Evolutionary conservation across 2,888 invertebrate genomes (phyloP).

Genomic region (Unio pictorum): DNA sequence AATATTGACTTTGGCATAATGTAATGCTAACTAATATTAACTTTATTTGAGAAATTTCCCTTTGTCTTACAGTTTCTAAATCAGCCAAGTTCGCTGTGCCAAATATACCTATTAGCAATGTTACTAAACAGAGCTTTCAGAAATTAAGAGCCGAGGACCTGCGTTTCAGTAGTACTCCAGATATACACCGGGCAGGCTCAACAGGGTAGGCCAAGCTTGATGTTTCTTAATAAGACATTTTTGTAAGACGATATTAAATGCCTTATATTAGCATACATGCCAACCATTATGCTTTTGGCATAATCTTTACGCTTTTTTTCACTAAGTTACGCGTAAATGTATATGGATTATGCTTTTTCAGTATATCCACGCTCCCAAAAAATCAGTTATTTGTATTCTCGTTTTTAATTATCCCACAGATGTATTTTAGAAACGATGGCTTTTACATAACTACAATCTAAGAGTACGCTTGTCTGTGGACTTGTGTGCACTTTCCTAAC

Average conservation of each 20-base stretch:
- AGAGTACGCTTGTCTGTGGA: too few relatives aligned
- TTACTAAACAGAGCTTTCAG: conserved; percentile 67
- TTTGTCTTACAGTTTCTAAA: neutral
- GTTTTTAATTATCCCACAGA: too few relatives aligned
- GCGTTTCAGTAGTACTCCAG: conserved; percentile 24
- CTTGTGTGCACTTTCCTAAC: too few relatives aligned
- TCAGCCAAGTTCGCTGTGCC: conserved; percentile 15
- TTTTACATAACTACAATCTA: too few relatives aligned
- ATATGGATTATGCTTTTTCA: too few relatives aligned
- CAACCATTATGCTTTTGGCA: too few relatives aligned
- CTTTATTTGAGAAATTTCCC: neutral
- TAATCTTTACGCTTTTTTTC: too few relatives aligned
- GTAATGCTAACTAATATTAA: neutral
- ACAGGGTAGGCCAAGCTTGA: conserved; percentile 12
- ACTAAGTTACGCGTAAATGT: too few relatives aligned
- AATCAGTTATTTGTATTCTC: too few relatives aligned
- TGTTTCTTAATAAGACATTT: conserved; percentile 8
- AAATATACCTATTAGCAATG: conserved; percentile 57
- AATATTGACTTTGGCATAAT: too few relatives aligned
- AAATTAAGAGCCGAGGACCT: conserved; percentile 38
- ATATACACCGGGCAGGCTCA: conserved; percentile 27
- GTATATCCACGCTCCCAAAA: too few relatives aligned
- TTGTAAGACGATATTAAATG: neutral
- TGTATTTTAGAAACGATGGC: too few relatives aligned
- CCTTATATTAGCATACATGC: neutral